Evolutionary conservation across 2,113 vertebrate species (phyloP), one percentile per base, ranked within the genome.

Genomic region (Pardalotus punctatus): DNA sequence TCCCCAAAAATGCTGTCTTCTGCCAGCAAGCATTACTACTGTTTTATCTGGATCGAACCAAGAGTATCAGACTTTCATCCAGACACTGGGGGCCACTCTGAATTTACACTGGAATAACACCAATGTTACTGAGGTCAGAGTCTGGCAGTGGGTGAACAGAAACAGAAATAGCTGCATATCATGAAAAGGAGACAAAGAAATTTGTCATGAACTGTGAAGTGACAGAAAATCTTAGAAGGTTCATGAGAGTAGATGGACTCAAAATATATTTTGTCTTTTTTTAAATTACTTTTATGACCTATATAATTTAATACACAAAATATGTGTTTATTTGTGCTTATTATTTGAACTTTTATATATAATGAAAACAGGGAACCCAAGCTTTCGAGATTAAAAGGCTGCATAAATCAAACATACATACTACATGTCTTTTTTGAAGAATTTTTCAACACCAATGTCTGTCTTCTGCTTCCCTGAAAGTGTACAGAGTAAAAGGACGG

Each of bases 1-100:
- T 91, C 86, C 95, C 77, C 6, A 87, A 73, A 96, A 95, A 94
- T 94, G 90, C 45, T 89, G 76, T 67, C 70, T 95, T 62, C 61
- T 97, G 95, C 96, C 95, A 97, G 64, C 92, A 91, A 81, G 70
- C 72, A 74, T 95, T 93, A 94, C 88, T 95, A 78, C 94, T 95
- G 82, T 96, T 95, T 96, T 96, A 77, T 95, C 93, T 96, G 95
- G 94, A 95, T 60, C 3, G 2, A 84, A 91, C 73, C 82, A 88
- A 43, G 79, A 67, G 62, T 56, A 90, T 93, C 50, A 76, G 67
- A 78, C 84, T 94, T 92, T 76, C 90, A 78, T 96, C 89, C 93
- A 95, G 90, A 93, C 94, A 90, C 87, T 93, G 94, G 94, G 54
- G 84, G 91, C 88, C 92, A 95, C 91, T 94, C 94, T 96, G 90